Conservation (phyloP, 2,888 invertebrate genomes). For the Aphidius colemani region DNA sequence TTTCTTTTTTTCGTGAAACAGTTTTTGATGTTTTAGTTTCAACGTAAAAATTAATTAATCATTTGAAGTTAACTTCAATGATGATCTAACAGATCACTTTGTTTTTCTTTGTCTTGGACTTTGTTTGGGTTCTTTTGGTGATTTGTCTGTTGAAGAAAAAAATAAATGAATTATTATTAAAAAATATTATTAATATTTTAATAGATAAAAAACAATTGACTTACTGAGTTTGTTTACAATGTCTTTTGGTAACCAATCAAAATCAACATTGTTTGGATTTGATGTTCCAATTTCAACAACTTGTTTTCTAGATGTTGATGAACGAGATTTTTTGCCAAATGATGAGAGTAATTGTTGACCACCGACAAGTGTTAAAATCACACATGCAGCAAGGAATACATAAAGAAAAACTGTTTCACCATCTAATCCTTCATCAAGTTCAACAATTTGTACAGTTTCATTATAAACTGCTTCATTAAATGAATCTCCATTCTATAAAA, state of each 20-base stretch:
- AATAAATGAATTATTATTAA: conserved; percentile 13
- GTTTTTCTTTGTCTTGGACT: conserved; percentile 80
- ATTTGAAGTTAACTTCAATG: too few species aligned
- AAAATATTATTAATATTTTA: conserved; percentile 18
- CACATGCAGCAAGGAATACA: conserved; percentile 89
- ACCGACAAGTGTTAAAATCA: conserved; percentile 82
- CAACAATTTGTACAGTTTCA: conserved; percentile 94
- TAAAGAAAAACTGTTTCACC: conserved; percentile 99
- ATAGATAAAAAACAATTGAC: conserved; percentile 47
- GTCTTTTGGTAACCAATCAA: conserved; percentile 97
- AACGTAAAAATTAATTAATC: too few species aligned
- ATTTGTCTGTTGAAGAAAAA: conserved; percentile 69
- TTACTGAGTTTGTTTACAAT: conserved; percentile 82
- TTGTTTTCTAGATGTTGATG: conserved; percentile 64
- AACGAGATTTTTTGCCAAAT: conserved; percentile 75
- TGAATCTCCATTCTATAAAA: conserved; percentile 65
- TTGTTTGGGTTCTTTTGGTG: conserved; percentile 69
- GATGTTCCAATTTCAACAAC: conserved; percentile 89
- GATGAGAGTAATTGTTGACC: conserved; percentile 88
- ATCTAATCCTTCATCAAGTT: conserved; percentile 95
- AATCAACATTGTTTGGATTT: conserved; percentile 90
- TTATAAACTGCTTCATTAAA: conserved; percentile 94
- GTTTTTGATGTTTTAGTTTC: too few species aligned
- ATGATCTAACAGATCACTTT: conserved; percentile 73
- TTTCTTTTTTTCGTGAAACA: too few species aligned